Evolutionary conservation across 37 sponge, comb jelly and placozoan species (phyloP), one percentile per base, ranked within the genome.

Genomic region (Corticium candelabrum): DNA sequence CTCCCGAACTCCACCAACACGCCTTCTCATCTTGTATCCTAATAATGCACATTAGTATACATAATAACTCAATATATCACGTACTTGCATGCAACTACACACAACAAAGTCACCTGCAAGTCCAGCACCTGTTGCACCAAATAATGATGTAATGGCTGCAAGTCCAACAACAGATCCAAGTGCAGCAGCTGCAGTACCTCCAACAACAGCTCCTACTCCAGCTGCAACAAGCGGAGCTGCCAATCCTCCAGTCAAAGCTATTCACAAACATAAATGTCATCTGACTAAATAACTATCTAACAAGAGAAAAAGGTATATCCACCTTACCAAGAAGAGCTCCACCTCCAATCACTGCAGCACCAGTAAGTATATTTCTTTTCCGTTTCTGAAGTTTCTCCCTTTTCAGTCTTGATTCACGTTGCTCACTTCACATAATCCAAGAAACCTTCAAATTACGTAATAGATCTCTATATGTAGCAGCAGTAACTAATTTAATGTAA

Each of bases 11-110:
- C 27, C 31, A 4, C 82, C 82, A 1, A 75, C 33, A 3, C 70
- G 33, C 36, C 35, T 73, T 21, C 32, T 81, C 41, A 81, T 38
- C 57, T 75, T 81, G 67, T 81, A 81, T 21, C 75, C 82, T 43
- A 43, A 43, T 21, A 5, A 43, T 11, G 56, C 5, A 11, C 5
- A 11, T 43, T 5, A 5, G 11, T 43, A 11, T 11, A 11, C 56
- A 11, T 11, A 11, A 5, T 5, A 5, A 43, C 56, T 21, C 56
- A 43, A 5, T 21, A 5, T 21, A 5, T 21, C 56, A 43, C 56
- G 11, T 11, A 43, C 11, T 5, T 43, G 11, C 56, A 43, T 11
- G 11, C 56, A 43, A 5, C 5, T 11, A 43, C 56, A 43, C 56
- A 43, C 56, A 43, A 21, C 11, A 21, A 43, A 5, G 11, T 43